Conservation (phyloP, 2,888 invertebrate species). For the Pseudococcus viburni region DNA sequence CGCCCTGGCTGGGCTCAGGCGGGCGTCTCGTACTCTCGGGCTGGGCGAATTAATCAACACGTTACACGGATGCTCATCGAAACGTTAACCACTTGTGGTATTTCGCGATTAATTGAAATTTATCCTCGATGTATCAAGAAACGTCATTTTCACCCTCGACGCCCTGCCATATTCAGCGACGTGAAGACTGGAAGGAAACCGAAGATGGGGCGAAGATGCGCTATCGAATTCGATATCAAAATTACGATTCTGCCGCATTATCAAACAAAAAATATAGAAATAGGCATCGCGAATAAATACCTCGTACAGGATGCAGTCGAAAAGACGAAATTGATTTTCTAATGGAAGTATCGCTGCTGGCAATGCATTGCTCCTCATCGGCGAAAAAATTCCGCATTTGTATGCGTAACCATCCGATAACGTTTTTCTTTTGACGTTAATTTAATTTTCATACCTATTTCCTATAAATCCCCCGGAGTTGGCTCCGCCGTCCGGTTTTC, state of each 20-base stretch:
- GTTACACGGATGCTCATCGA: conserved; percentile 14
- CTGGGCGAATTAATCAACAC: conserved; percentile 54
- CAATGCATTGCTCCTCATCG: not conserved
- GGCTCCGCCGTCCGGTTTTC: not conserved
- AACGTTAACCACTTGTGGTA: conserved; percentile 55
- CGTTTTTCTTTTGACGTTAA: conserved; percentile 25
- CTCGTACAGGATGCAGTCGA: not conserved
- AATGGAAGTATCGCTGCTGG: not conserved
- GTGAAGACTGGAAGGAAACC: too few species aligned
- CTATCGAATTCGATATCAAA: too few species aligned
- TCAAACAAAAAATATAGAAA: not conserved
- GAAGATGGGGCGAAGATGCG: too few species aligned
- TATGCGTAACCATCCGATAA: not conserved
- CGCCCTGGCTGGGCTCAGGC: not conserved
- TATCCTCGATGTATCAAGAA: not conserved
- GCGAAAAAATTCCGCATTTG: not conserved
- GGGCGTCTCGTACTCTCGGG: not conserved
- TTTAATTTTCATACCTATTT: not conserved
- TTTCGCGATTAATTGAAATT: conserved; percentile 38
- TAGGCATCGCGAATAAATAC: not conserved
- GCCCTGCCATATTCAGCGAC: too few species aligned
- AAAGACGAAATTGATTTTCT: not conserved
- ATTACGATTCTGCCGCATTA: not conserved
- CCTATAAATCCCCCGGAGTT: conserved; percentile 1
- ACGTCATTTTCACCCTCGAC: not conserved